Conservation (phyloP, 2,113 vertebrate species). For the Oxyura jamaicensis region DNA sequence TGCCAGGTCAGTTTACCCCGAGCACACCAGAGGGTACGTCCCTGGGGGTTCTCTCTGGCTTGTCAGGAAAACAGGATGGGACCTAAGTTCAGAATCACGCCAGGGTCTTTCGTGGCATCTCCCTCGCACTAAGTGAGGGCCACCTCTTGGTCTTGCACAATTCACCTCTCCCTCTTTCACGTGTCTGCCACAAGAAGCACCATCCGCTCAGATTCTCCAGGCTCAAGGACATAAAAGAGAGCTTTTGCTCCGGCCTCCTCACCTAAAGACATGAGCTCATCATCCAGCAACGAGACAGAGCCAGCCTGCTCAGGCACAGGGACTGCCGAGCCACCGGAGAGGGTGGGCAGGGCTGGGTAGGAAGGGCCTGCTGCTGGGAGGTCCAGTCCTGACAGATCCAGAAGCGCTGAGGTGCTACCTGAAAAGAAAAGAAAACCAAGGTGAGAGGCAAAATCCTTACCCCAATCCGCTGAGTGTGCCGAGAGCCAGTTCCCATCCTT, state of each 20-base stretch:
- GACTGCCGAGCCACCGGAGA: conserved; percentile 57
- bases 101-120: not conserved
- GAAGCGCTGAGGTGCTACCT: conserved; percentile 86
- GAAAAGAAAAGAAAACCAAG: not conserved
- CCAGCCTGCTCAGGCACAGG: conserved; percentile 76
- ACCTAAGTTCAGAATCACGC: not conserved
- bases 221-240: not conserved
- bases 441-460: not conserved
- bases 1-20: not conserved
- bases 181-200: not conserved
- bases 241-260: conserved; percentile 31
- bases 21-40: not conserved
- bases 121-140: not conserved
- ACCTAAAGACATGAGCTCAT: conserved; percentile 97
- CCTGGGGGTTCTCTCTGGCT: not conserved
- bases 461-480: not conserved
- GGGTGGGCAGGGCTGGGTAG: conserved; percentile 76
- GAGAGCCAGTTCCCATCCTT: not conserved
- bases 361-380: conserved; percentile 75
- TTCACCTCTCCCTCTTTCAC: not conserved
- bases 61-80: not conserved
- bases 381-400: conserved; percentile 92
- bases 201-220: not conserved
- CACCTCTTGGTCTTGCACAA: not conserved
- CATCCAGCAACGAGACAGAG: conserved; percentile 88